Evolutionary conservation across 2,113 vertebrate species (phyloP).

Genomic region (Phaetusa simplex): DNA sequence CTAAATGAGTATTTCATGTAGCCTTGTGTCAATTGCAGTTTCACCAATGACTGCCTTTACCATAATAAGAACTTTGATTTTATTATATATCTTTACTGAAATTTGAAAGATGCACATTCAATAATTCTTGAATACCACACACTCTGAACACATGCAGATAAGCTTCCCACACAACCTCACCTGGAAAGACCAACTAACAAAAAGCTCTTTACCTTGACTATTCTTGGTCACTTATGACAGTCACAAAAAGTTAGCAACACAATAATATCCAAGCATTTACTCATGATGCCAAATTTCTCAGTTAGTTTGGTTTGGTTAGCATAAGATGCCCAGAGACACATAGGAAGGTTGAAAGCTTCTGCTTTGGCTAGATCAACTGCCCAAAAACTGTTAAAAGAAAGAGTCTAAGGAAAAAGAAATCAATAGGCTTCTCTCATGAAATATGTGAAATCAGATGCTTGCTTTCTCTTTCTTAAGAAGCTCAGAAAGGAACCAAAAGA

Average conservation of each 20-base stretch:
- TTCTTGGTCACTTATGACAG: not conserved
- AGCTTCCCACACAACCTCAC: not conserved
- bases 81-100: not conserved
- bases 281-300: not conserved
- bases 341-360: not conserved
- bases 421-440: not conserved
- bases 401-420: not conserved
- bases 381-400: not conserved
- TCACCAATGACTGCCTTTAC: not conserved
- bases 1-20: not conserved
- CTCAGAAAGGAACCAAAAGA: not conserved
- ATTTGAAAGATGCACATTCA: not conserved
- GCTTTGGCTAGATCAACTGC: not conserved
- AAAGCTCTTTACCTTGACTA: not conserved
- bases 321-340: not conserved
- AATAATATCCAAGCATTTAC: not conserved
- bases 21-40: not conserved
- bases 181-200: not conserved
- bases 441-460: not conserved
- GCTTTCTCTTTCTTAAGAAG: not conserved
- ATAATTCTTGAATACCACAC: not conserved
- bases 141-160: not conserved
- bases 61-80: not conserved
- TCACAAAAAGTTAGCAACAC: not conserved
- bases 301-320: not conserved